Conservation (phyloP, 2,113 vertebrate species). For the Mobula birostris region DNA sequence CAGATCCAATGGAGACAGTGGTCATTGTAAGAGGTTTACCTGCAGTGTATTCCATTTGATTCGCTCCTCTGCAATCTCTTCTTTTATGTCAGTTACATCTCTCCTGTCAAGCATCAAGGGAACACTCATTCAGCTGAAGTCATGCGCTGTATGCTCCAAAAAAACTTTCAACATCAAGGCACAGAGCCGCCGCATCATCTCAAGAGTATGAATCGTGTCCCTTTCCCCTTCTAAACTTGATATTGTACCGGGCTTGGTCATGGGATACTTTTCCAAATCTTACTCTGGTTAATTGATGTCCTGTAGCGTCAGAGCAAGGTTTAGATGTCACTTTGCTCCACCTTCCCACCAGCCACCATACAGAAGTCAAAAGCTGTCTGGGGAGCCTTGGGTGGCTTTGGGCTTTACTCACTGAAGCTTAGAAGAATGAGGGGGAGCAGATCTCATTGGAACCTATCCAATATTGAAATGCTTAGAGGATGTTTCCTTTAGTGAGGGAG, state of each 20-base stretch:
- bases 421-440: too few species aligned
- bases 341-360: background rate
- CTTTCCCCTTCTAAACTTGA: background rate
- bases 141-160: too few species aligned
- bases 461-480: too few species aligned
- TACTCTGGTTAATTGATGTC: background rate
- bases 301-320: background rate
- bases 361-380: background rate
- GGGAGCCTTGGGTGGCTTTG: too few species aligned
- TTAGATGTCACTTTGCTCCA: background rate
- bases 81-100: background rate
- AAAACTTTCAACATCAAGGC: background rate
- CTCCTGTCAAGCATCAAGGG: background rate
- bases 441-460: too few species aligned
- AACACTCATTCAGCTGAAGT: background rate
- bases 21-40: background rate
- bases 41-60: background rate
- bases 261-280: background rate
- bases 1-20: background rate
- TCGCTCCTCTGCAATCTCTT: constrained; percentile 4
- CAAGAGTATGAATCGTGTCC: background rate
- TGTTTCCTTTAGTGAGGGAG: too few species aligned
- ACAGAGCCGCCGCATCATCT: background rate
- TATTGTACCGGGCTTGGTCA: background rate
- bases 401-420: too few species aligned